Conservation (phyloP, 2,888 invertebrate species). For the Lasioglossum figueresi region DNA sequence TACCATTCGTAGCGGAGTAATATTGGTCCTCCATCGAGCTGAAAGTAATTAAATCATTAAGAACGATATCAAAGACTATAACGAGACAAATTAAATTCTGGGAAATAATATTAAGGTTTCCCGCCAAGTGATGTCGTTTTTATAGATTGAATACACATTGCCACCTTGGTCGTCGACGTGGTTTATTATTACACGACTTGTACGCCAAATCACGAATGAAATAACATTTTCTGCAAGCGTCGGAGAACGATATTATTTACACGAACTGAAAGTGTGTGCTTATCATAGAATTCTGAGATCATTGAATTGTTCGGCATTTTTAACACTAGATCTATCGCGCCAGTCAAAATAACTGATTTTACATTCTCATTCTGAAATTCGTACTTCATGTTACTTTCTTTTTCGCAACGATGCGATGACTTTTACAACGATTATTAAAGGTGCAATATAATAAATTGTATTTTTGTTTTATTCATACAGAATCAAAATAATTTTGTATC, state of each 20-base stretch:
- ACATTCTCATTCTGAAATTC: too few relatives aligned
- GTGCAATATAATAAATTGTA: too few relatives aligned
- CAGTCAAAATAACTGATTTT: too few relatives aligned
- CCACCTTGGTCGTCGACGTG: neutral
- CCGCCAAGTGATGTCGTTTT: neutral
- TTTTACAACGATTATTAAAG: too few relatives aligned
- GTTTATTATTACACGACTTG: neutral
- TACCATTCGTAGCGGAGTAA: neutral
- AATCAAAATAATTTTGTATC: too few relatives aligned
- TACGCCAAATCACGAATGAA: neutral
- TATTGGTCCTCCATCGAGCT: neutral
- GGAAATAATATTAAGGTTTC: neutral
- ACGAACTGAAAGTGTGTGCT: neutral
- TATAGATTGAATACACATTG: neutral
- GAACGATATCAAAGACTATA: neutral
- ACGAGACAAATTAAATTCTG: neutral
- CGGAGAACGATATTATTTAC: neutral
- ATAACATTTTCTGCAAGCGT: neutral
- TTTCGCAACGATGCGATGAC: too few relatives aligned
- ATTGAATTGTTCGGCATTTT: neutral
- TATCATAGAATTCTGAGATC: neutral
- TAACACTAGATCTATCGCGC: too few relatives aligned
- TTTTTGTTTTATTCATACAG: too few relatives aligned
- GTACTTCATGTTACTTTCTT: too few relatives aligned
- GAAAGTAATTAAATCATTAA: conserved; percentile 1